Percentiles rank a stretch among this genome's conserved stretches.
These are phyloP conservation scores for Chaenocephalus aceratus DNA, from an alignment of 2,113 vertebrate species.

Conservation along the genomic window DNA sequence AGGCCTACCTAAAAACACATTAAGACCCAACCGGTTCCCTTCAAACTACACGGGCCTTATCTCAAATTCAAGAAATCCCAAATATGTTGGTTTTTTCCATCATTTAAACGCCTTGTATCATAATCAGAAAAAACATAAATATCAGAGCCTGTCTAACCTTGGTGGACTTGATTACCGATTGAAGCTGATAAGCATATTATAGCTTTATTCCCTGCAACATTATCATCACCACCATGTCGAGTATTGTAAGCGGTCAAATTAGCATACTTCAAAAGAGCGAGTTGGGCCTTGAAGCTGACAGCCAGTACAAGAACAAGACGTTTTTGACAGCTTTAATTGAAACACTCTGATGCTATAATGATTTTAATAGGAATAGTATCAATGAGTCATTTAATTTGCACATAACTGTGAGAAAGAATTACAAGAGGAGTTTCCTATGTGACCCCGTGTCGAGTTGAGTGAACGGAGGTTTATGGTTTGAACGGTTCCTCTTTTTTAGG, in stretches of 20 bases:
- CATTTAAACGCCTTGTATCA: neutral
- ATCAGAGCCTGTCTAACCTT: neutral
- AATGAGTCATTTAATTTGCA: neutral
- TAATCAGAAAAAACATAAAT: neutral
- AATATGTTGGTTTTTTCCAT: neutral
- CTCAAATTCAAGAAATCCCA: neutral
- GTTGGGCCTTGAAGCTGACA: neutral
- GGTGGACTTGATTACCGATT: neutral
- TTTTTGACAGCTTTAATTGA: neutral
- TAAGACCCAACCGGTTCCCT: neutral
- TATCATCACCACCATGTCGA: no score
- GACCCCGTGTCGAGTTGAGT: neutral
- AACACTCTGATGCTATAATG: neutral
- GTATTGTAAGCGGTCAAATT: no score
- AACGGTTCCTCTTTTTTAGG: neutral
- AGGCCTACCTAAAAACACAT: neutral
- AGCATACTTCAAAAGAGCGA: neutral
- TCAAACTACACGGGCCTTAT: slow-evolving; percentile 3
- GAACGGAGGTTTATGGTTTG: neutral
- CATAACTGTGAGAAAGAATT: neutral
- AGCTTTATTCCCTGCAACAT: neutral
- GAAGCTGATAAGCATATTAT: neutral
- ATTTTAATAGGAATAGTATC: neutral
- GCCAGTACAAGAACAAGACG: neutral
- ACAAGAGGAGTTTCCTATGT: neutral